phyloP scores from a whole-genome alignment of 2,888 invertebrate species.

The Xestia xanthographa region DNA sequence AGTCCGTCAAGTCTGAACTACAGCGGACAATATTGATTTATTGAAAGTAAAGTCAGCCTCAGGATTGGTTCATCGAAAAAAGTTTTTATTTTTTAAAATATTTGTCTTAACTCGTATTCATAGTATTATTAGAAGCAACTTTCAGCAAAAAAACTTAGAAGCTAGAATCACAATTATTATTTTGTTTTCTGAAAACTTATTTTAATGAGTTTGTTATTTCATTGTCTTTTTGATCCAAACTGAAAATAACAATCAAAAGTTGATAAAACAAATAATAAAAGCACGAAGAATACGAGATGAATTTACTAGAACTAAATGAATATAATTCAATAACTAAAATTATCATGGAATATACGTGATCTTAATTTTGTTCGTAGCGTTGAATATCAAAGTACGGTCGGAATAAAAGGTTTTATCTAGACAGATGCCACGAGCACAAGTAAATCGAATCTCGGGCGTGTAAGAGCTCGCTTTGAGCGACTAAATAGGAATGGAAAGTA shows the following conservation, averaged over 20 bases:
- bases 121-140: background rate
- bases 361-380: constrained; percentile 26
- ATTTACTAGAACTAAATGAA: background rate
- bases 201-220: background rate
- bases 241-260: constrained; percentile 2
- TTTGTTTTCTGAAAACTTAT: background rate
- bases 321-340: constrained; percentile 1
- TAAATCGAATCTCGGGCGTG: constrained; percentile 57
- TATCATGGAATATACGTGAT: constrained; percentile 12
- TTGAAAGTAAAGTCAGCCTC: background rate
- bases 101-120: background rate
- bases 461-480: constrained; percentile 52
- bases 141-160: background rate
- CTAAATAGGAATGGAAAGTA: constrained; percentile 46
- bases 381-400: constrained; percentile 29
- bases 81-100: background rate
- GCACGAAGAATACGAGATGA: background rate
- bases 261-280: background rate
- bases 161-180: background rate
- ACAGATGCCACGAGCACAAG: constrained; percentile 53
- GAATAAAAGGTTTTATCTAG: constrained; percentile 53
- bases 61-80: background rate
- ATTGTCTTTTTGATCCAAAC: background rate
- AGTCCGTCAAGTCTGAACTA: constrained; percentile 24
- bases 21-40: constrained; percentile 30